Base-by-base conservation (phyloP, 2,797 vertebrate species). In the Protonibea diacanthus region DNA sequence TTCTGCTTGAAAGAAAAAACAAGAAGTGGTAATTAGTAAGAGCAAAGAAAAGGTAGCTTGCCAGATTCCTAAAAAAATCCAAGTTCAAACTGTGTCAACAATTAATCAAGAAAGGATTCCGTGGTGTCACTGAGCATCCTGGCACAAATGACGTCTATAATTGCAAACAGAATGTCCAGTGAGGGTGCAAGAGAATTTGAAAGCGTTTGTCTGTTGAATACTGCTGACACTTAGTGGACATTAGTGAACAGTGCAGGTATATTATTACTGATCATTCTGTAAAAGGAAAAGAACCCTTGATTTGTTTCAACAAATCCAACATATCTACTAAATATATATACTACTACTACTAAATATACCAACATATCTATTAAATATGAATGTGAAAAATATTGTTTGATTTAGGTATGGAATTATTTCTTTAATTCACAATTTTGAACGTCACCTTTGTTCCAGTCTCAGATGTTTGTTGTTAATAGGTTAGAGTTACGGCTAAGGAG, bases 141-240 rank as follows among this genome's bases (percentile, higher is more conserved):
- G 29, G 8, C 14, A 40, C 17, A 48, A 53, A 44, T 52, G 7
- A 52, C 1, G 1, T 0, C 18, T 66, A n/a, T 5, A 23, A 44
- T 25, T 14, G 20, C 11, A 17, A 27, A 49, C 3, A 2, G 20
- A 29, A 52, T 3, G 8, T 13, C 4, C 2, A 23, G 33, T 33
- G 2, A 58, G 1, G 1, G 45, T 18, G 29, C 2, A 14, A 10
- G 27, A 48, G 29, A 47, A n/a, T n/a, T n/a, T 29, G 7, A 33
- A 38, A 45, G 27, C 1, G n/a, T 27, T 53, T 55, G 12, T 15
- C 17, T 71, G 3, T 6, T 74, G 70, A 53, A 10, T 20, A 23
- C 48, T 82, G 63, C 68, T 82, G 90, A 49, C 85, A 78, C 53
- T 33, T 75, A 61, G 78, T 83, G 88, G 86, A 71, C n/a, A 52